A percentile compares a stretch with the other conserved stretches of the same genome.
These are phyloP conservation scores for Mechanitis messenoides DNA, from an alignment of 2,888 invertebrate species.

Conservation along the genomic window DNA sequence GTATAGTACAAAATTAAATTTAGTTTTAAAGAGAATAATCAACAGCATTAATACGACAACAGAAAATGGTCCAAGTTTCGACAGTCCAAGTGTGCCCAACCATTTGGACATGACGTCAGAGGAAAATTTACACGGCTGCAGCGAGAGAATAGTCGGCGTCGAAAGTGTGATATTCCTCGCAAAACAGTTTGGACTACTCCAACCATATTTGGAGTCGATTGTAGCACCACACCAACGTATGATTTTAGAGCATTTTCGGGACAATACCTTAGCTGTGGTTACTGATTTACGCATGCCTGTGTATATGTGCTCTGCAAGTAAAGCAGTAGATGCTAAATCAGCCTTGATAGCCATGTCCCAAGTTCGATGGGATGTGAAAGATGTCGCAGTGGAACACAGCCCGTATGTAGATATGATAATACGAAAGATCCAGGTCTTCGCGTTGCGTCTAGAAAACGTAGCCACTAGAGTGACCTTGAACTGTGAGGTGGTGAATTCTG, in stretches of 20 bases:
- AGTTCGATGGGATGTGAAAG: slow-evolving; percentile 96
- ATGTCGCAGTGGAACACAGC: slow-evolving; percentile 96
- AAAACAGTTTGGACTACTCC: slow-evolving; percentile 89
- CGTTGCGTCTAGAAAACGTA: slow-evolving; percentile 85
- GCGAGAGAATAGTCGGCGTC: slow-evolving; percentile 92
- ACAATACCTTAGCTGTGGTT: slow-evolving; percentile 84
- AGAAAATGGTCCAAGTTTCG: slow-evolving; percentile 42
- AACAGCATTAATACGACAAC: slow-evolving; percentile 76
- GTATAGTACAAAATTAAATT: slow-evolving; percentile 82
- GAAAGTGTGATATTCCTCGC: slow-evolving; percentile 95
- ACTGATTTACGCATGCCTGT: slow-evolving; percentile 88
- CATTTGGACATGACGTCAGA: slow-evolving; percentile 63
- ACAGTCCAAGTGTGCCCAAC: slow-evolving; percentile 47
- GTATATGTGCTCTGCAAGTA: slow-evolving; percentile 90
- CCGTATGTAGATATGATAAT: slow-evolving; percentile 88
- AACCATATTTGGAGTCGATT: slow-evolving; percentile 89
- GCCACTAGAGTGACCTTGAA: slow-evolving; percentile 83
- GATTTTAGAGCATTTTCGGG: slow-evolving; percentile 82
- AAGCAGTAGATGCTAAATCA: slow-evolving; percentile 85
- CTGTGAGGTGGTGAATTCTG: slow-evolving; percentile 78
- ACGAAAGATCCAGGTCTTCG: slow-evolving; percentile 85
- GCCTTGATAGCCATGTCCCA: slow-evolving; percentile 91
- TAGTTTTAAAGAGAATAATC: slow-evolving; percentile 85
- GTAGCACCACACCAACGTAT: slow-evolving; percentile 83
- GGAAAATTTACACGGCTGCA: slow-evolving; percentile 87